These are phyloP conservation scores for Rhynchomys soricoides DNA, from an alignment of 2,113 vertebrate species.

Conservation along the genomic window DNA sequence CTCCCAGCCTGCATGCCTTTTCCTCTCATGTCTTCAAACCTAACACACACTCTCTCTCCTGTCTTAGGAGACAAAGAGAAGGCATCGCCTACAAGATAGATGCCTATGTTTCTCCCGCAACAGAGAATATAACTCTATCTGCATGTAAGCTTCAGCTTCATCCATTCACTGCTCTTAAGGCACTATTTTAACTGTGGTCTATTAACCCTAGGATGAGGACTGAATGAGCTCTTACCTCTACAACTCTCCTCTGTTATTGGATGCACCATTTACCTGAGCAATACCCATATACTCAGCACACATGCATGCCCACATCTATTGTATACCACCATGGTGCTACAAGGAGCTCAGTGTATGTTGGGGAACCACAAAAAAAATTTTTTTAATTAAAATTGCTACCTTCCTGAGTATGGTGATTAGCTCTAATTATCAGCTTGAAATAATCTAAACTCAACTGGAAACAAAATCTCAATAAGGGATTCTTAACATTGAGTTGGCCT, in stretches of 20 bases:
- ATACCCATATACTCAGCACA: not conserved
- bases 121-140: not conserved
- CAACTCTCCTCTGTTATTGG: not conserved
- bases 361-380: not conserved
- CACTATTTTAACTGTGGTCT: not conserved
- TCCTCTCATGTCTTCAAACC: conserved; percentile 11
- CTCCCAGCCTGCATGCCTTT: not conserved
- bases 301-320: not conserved
- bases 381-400: too few species aligned
- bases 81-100: not conserved
- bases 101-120: not conserved
- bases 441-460: not conserved
- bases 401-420: not conserved
- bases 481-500: not conserved
- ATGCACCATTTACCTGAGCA: not conserved
- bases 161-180: not conserved
- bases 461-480: not conserved
- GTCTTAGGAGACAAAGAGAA: not conserved
- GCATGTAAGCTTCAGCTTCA: not conserved
- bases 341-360: not conserved
- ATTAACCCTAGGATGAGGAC: not conserved
- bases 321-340: not conserved
- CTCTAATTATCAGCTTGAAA: not conserved
- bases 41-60: not conserved
- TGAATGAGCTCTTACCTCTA: not conserved